A percentile compares a stretch with the other conserved stretches of the same genome.
Conservation (phyloP, 2,797 vertebrate genomes). For the Schizopygopsis pylzovi region DNA sequence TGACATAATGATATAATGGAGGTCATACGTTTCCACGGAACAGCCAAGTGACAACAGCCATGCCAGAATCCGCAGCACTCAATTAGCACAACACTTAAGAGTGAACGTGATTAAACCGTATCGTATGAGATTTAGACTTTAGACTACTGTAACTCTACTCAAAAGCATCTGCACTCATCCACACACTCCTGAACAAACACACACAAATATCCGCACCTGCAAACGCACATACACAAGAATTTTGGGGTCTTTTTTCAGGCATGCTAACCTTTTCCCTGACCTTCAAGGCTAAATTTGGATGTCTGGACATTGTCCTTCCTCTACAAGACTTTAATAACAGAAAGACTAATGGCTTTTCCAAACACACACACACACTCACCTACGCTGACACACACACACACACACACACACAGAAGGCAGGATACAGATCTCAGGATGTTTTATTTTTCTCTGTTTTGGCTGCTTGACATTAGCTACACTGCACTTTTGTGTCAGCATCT, state of each 20-base stretch:
- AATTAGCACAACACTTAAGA: conserved; percentile 37
- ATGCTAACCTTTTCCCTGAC: conserved; percentile 50
- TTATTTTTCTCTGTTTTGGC: conserved; percentile 32
- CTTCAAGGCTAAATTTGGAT: conserved; percentile 51
- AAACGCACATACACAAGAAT: conserved; percentile 32
- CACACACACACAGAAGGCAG: neutral
- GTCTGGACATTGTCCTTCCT: conserved; percentile 52
- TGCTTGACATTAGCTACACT: conserved; percentile 8
- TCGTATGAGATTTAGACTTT: conserved; percentile 14
- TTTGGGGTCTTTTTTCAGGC: conserved; percentile 14
- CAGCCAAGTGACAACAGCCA: conserved; percentile 38
- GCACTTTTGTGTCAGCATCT: neutral
- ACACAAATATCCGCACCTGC: conserved; percentile 22
- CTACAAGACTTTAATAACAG: conserved; percentile 44
- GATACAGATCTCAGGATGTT: conserved; percentile 35
- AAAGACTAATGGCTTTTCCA: conserved; percentile 23
- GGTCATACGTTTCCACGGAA: conserved; percentile 44
- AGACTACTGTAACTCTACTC: conserved; percentile 39
- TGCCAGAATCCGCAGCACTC: conserved; percentile 32
- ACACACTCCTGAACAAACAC: conserved; percentile 27
- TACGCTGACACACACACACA: neutral
- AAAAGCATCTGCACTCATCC: conserved; percentile 6
- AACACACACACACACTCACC: conserved; percentile 18
- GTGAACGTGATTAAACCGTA: neutral
- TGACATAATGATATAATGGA: conserved; percentile 47